Evolutionary conservation across 1,140 invertebrate genomes (phyloP), one percentile per base, ranked within the genome.

Genomic region (Eupristina koningsbergeri): DNA sequence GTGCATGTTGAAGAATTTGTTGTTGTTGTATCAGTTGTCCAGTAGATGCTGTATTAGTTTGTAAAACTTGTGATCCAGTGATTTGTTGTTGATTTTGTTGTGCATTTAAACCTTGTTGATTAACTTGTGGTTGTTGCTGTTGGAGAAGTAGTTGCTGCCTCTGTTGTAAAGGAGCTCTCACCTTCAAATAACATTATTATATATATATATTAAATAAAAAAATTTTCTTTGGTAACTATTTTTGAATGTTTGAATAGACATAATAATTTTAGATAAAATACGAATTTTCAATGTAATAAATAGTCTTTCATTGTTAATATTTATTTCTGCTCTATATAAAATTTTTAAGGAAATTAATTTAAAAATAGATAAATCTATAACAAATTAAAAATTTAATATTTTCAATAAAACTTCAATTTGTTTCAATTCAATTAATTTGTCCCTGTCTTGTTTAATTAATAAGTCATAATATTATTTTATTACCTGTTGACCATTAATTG

Each of bases 401-500:
- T 45, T 45, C 13, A 45, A 7, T 45, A 7, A 45, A 45, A 45
- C 41, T 45, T 45, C 41, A 13, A 45, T 7, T 45, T 13, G 41
- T 45, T 45, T 7, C 13, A 45, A 45, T 6, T 45, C 6, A 45
- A n/a, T n/a, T 45, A 45, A 45, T 11, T 45, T 45, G 11, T 45
- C 5, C 11, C 6, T 45, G 41, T 45, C 5, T 45, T 45, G 41
- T 45, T 45, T 45, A 11, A 45, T 45, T 45, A 5, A 50, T 8
- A 50, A 50, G 17, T 17, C 9, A 73, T 45, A 11, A 13, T 13
- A 45, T 45, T 22, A 15, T 17, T 45, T 26, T 26, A 7, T 71
- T 26, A 87, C 86, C 77, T 91, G 91, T 85, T 92, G 91, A 8
- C 92, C 91, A 61, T 92, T 92, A 0, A 92, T 87, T 22, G 91